A percentile compares a stretch with the other conserved stretches of the same genome.
These are phyloP conservation scores for Ivindomyrus marchei DNA, from an alignment of 2,113 vertebrate genomes.

Conservation along the genomic window DNA sequence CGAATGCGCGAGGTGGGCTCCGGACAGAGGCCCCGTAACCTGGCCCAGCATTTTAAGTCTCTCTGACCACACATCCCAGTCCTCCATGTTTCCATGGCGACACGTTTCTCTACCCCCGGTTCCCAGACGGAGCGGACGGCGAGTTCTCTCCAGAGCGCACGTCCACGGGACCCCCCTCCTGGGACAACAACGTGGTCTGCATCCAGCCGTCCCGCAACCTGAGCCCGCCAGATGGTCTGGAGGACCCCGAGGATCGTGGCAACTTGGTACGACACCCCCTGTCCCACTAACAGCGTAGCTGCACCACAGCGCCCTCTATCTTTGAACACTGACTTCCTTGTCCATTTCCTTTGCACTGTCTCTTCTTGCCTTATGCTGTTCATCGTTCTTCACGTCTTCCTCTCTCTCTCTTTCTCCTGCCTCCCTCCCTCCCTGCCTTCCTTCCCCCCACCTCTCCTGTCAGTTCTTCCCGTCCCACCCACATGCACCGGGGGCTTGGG, in stretches of 20 bases:
- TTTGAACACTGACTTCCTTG: background rate
- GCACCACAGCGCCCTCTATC: background rate
- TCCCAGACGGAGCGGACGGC: slow-evolving; percentile 74
- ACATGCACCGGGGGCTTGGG: slow-evolving; percentile 5
- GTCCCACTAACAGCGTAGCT: background rate
- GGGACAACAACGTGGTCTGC: slow-evolving; percentile 82
- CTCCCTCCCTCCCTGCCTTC: background rate
- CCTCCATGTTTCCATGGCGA: background rate
- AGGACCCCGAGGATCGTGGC: slow-evolving; percentile 69
- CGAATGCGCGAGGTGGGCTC: slow-evolving; percentile 62
- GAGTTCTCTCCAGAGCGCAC: slow-evolving; percentile 77
- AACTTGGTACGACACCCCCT: slow-evolving; percentile 30
- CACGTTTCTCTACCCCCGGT: background rate
- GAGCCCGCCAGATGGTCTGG: slow-evolving; percentile 80
- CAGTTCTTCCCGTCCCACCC: slow-evolving; percentile 4
- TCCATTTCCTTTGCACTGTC: background rate
- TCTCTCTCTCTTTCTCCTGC: background rate
- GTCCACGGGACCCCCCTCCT: slow-evolving; percentile 64
- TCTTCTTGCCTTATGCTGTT: background rate
- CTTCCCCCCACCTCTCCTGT: background rate
- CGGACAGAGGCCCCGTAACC: background rate
- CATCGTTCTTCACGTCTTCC: background rate
- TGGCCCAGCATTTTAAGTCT: background rate
- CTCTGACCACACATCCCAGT: background rate
- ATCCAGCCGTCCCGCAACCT: slow-evolving; percentile 88